Evolutionary conservation across 64 coral and sea anemone species (phyloP).

Genomic region (Montipora capricornis): DNA sequence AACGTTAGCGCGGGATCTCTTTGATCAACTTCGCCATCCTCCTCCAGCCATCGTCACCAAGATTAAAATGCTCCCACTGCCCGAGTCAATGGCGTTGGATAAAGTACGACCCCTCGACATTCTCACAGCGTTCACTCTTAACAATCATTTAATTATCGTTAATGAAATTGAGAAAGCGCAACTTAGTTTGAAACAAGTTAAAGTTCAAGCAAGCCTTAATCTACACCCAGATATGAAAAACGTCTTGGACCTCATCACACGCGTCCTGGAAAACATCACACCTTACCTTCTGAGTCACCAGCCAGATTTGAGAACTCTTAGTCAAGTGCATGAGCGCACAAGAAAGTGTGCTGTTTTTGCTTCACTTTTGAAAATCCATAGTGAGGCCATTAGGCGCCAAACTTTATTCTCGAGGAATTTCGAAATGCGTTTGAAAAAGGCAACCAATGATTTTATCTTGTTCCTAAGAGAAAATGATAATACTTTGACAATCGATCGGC

Average conservation of each 20-base stretch:
- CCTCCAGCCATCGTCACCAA: background rate
- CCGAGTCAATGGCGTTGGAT: background rate
- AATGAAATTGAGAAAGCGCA: background rate
- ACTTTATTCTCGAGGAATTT: background rate
- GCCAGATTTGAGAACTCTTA: background rate
- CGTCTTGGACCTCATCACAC: background rate
- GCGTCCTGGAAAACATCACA: background rate
- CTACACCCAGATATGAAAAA: background rate
- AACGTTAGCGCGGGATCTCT: background rate
- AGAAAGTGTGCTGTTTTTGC: background rate
- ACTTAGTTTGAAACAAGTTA: background rate
- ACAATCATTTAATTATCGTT: background rate
- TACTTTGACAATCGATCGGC: background rate
- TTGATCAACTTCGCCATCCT: background rate
- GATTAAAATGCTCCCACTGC: background rate
- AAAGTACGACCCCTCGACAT: background rate
- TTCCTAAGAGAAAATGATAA: background rate
- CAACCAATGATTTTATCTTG: background rate
- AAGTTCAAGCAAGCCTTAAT: background rate
- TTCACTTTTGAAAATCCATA: background rate
- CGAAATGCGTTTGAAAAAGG: background rate
- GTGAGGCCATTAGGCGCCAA: background rate
- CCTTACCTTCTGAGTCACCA: background rate
- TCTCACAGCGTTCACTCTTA: background rate
- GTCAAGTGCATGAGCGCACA: constrained; percentile 4